Conservation (phyloP, 1,140 invertebrate species). For the Lutraria rhynchaena region DNA sequence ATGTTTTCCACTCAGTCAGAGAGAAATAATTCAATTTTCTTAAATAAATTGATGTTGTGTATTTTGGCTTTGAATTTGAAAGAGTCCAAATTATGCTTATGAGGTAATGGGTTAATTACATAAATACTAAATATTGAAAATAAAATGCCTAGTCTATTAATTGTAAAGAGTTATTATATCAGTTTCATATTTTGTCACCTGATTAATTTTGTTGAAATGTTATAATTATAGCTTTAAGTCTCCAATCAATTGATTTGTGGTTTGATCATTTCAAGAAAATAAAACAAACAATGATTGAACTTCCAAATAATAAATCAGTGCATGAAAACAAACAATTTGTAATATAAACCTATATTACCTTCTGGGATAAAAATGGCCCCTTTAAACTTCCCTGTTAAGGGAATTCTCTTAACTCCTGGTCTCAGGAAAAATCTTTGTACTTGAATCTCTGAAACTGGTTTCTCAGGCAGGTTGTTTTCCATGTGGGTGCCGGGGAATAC, state of each 20-base stretch:
- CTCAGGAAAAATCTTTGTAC: conserved; percentile 15
- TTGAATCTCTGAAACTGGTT: background rate
- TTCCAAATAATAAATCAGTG: background rate
- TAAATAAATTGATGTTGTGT: too few species aligned
- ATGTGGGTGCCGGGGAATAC: conserved; percentile 17
- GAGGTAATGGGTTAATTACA: too few species aligned
- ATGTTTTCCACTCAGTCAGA: too few species aligned
- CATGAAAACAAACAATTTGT: too few species aligned
- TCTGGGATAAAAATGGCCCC: conserved; percentile 37
- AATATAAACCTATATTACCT: background rate
- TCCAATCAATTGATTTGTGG: background rate
- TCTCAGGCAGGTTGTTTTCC: background rate
- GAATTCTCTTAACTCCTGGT: conserved; percentile 23
- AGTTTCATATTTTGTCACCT: background rate
- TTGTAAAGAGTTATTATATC: background rate
- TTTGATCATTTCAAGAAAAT: background rate
- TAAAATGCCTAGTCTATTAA: too few species aligned
- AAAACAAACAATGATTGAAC: background rate
- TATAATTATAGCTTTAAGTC: background rate
- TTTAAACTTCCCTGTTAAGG: conserved; percentile 10
- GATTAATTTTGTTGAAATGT: background rate
- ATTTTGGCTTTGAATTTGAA: too few species aligned
- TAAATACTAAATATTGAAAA: too few species aligned
- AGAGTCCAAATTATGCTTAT: too few species aligned
- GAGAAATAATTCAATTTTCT: too few species aligned